A percentile compares a stretch with the other conserved stretches of the same genome.
Conservation (phyloP, 2,888 invertebrate genomes). For the Troides oblongomaculatus region DNA sequence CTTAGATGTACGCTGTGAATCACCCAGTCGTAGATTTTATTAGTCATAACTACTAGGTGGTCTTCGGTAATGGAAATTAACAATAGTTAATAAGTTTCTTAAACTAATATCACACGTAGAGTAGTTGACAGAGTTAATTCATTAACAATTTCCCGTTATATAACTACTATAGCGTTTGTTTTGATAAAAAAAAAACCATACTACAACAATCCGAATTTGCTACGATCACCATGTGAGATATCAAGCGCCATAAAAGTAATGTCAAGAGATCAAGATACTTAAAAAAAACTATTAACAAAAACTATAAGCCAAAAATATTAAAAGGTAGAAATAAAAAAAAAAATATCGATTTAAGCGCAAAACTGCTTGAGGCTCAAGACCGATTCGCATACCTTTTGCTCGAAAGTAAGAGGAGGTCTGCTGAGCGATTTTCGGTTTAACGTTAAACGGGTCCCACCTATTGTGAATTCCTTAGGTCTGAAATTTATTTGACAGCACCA, state of each 20-base stretch:
- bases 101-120: constrained; percentile 9
- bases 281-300: constrained; percentile 72
- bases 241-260: constrained; percentile 71
- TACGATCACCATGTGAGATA: constrained; percentile 65
- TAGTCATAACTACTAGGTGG: constrained; percentile 21
- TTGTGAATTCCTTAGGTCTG: constrained; percentile 75
- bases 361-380: constrained; percentile 54
- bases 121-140: background rate
- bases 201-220: constrained; percentile 71
- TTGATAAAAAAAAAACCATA: constrained; percentile 54
- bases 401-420: constrained; percentile 46
- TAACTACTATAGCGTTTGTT: constrained; percentile 62
- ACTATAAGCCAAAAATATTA: constrained; percentile 64
- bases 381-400: constrained; percentile 51
- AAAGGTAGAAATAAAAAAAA: constrained; percentile 69
- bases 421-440: constrained; percentile 65
- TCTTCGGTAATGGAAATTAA: constrained; percentile 18
- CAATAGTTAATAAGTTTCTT: constrained; percentile 6
- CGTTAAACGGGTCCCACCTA: constrained; percentile 64
- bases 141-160: constrained; percentile 34
- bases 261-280: constrained; percentile 68
- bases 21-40: constrained; percentile 12
- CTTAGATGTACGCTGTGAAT: constrained; percentile 16
- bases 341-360: constrained; percentile 50
- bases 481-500: constrained; percentile 79